phyloP scores from a whole-genome alignment of 1,140 invertebrate species.

The Drosophila dunni region DNA sequence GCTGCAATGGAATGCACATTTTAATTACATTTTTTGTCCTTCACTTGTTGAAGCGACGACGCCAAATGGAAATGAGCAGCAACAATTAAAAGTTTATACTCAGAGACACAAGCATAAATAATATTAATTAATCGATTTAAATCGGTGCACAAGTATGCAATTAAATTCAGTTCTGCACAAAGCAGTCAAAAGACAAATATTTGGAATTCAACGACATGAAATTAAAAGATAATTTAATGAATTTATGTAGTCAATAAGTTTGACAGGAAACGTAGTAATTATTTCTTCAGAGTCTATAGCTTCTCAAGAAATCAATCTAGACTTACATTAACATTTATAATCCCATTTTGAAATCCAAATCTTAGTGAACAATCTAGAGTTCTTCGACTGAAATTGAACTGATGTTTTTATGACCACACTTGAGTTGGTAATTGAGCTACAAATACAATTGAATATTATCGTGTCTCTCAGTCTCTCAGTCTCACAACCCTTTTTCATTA shows the following conservation, averaged over 20 bases:
- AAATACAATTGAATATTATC: slow-evolving; percentile 8
- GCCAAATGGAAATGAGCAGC: slow-evolving; percentile 7
- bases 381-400: slow-evolving; percentile 1
- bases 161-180: background rate
- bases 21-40: slow-evolving; percentile 61
- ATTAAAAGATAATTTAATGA: background rate
- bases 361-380: background rate
- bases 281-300: too few relatives aligned
- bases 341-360: background rate
- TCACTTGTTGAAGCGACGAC: background rate
- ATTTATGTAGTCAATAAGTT: background rate
- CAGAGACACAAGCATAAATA: background rate
- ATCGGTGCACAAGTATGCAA: background rate
- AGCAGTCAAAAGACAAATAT: background rate
- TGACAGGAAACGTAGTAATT: too few relatives aligned
- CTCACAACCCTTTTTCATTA: background rate
- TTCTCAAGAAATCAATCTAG: too few relatives aligned
- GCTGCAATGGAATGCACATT: slow-evolving; percentile 32
- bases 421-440: slow-evolving; percentile 20
- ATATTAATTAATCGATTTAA: slow-evolving; percentile 6
- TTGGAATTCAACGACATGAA: background rate
- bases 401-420: slow-evolving; percentile 2
- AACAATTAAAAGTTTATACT: background rate
- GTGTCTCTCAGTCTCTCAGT: background rate
- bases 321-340: background rate